Evolutionary conservation across 1,140 invertebrate genomes (phyloP), one percentile per base, ranked within the genome.

Genomic region (Muscidifurax raptorellus): DNA sequence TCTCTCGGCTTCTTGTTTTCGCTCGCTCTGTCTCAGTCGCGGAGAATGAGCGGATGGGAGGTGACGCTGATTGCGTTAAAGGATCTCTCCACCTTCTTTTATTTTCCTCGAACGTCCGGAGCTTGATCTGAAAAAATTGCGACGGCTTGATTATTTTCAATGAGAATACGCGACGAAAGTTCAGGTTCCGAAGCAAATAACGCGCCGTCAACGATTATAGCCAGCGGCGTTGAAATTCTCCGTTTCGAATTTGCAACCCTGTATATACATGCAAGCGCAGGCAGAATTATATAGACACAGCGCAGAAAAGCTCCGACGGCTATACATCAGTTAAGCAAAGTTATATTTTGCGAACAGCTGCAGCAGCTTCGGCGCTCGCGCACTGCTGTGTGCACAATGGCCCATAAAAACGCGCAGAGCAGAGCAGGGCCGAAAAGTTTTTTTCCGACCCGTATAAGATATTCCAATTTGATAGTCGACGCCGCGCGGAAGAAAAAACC

Each of bases 1-100:
- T 52, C 85, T 86, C 76, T 83, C 84, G 44, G 84, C 86, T 85
- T 87, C 87, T 86, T 88, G 52, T 59, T 59, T 59, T 59, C 47
- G 6, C 27, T n/a, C 47, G 47, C 47, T 30, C 75, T 22, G 18
- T 59, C 22, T 59, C 52, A n/a, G 18, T 59, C 18, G 36, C 36
- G 18, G 52, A 22, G 18, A 59, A 22, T 59, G 52, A n/a, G 18
- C 22, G 18, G 52, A 22, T 59, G 18, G 52, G 6, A 59, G 5
- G 22, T n/a, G 52, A 59, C 22, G 22, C 52, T 22, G 36, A 40
- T 40, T 5, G 44, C 44, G 52, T 59, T 59, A 22, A 7, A 18
- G 18, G 52, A 59, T 59, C n/a, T 7, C 30, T 22, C 36, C 7
- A 6, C 28, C 27, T 30, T 71, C 67, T 28, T 22, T 71, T 28